Base-by-base conservation (phyloP, 2,797 vertebrate species). In the Huso huso region DNA sequence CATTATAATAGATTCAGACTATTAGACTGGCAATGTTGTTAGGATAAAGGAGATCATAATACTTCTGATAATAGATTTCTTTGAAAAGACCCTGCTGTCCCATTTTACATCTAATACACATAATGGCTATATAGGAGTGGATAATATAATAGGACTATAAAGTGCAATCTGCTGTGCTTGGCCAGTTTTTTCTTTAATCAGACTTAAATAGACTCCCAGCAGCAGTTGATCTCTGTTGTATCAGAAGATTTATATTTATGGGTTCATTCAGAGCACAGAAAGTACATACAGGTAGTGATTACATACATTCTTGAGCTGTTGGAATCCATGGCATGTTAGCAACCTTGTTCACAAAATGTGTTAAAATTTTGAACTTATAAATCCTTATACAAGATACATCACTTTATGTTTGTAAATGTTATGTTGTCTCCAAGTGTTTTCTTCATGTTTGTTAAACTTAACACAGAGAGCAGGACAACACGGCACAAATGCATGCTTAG, bases 201-300 rank as follows among this genome's bases (percentile, higher is more conserved):
- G 11, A 64, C 59, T 69, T 77, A 74, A 73, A 71, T 64, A 70
- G 59, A 73, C 61, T 81, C 53, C 23, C 67, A 74, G 66, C 50
- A 73, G 68, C 66, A 71, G 63, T 82, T 80, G 72, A 69, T 77
- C 71, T 71, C 13, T 60, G 75, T 68, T 66, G 9, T 51, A 71
- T 81, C 70, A 75, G 49, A 73, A 75, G 70, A 70, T 62, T 64
- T 68, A 66, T 75, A 76, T 73, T 82, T 78, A 18, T 69, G 9
- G 48, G 73, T 15, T 72, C 53, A 75, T 64, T 75, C 37, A 49
- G 49, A 69, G 69, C 67, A 71, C 49, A 37, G 37, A 78, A 76
- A 70, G 12, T 67, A 65, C 68, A 37, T 62, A 58, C 18, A 71
- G 69, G 66, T 70, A 70, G 67, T 80, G 79, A 73, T 77, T 82